Base-by-base conservation (phyloP, 2,888 invertebrate species). In the Agrenia bidenticulata region DNA sequence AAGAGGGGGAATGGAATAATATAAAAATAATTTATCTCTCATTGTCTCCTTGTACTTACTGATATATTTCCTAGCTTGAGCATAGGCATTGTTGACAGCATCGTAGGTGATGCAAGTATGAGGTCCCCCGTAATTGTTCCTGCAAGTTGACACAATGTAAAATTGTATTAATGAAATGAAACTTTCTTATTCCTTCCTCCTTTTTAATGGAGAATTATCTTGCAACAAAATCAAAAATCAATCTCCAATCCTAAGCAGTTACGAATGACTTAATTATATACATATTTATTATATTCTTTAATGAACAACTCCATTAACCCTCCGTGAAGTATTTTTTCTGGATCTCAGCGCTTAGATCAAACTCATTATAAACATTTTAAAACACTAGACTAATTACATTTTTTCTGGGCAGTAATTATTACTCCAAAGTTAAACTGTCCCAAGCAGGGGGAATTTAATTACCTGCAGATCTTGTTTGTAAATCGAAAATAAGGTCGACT, bases 61-160 rank as follows among this genome's bases (percentile, higher is more conserved):
- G 78, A 92, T 89, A 82, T 92, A 85, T 80, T 91, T 90, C 77
- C 92, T 85, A 57, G 92, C 92, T 79, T 92, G 90, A 73, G 89
- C 81, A 81, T 92, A 93, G 51, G 93, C 93, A 77, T 89, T 88
- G 82, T 93, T 92, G 67, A 93, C 86, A 59, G 92, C 91, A 77
- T 92, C 92, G 79, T 90, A 93, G 4, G 93, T 92, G 79, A 93
- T 92, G 81, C 93, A 94, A 67, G 89, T 88, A 72, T 88, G 86
- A 58, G 88, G 86, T 55, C 86, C 87, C 77, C 87, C 86, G 24
- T 57, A 57, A 39, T 57, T 57, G 19, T 84, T 84, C 69, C 88
- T 89, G 83, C 63, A 84, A 71, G 45, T 45, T 45, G 45, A 45
- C 45, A 45, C 15, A 45, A 45, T 9, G 5, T 45, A 9, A 45